Evolutionary conservation across 2,888 invertebrate genomes (phyloP).

Genomic region (Pterostichus niger): DNA sequence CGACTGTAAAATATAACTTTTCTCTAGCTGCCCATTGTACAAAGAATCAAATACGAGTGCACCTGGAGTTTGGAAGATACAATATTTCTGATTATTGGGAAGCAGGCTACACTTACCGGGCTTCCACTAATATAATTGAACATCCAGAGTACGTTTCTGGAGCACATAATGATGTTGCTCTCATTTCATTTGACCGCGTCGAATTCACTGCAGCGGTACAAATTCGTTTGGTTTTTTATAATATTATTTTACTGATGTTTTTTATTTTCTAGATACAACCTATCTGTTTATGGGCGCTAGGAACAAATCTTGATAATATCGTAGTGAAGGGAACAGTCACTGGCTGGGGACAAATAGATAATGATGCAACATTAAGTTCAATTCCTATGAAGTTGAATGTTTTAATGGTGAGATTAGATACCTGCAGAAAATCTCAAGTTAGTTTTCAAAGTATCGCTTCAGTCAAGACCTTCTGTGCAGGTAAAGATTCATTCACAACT

Average conservation of each 20-base stretch:
- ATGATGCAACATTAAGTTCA: not conserved
- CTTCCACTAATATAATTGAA: not conserved
- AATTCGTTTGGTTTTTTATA: not conserved
- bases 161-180: constrained; percentile 50
- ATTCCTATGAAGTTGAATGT: constrained; percentile 45
- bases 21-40: constrained; percentile 58
- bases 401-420: not conserved
- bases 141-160: constrained; percentile 37
- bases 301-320: constrained; percentile 8
- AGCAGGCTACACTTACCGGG: constrained; percentile 9
- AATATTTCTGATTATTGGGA: constrained; percentile 10
- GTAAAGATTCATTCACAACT: no score
- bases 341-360: constrained; percentile 42
- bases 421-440: constrained; percentile 5
- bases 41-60: constrained; percentile 4
- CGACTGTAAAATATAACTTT: no score
- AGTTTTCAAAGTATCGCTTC: constrained; percentile 1
- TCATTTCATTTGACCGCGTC: constrained; percentile 19
- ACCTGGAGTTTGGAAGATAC: constrained; percentile 40
- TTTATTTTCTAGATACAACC: constrained; percentile 31
- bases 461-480: constrained; percentile 48
- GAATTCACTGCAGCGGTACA: constrained; percentile 8
- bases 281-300: constrained; percentile 42
- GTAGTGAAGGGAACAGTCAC: constrained; percentile 26
- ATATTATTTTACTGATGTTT: not conserved